phyloP scores from a whole-genome alignment of 1,140 invertebrate genomes.

The Potamilus streckersoni region DNA sequence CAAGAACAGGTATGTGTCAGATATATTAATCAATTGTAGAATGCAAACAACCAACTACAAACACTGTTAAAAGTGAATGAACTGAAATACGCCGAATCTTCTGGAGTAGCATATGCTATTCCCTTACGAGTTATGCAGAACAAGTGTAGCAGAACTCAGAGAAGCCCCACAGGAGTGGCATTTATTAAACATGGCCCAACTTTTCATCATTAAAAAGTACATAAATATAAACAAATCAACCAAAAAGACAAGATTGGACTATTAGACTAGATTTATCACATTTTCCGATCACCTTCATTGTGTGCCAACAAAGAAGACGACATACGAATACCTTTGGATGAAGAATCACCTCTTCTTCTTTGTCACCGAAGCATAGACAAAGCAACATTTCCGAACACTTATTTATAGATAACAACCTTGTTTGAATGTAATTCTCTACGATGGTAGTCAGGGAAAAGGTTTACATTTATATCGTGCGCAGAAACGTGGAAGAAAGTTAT shows the following conservation, averaged over 20 bases:
- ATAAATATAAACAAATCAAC: background rate
- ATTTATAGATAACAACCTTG: background rate
- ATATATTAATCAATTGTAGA: no score
- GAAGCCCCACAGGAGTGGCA: background rate
- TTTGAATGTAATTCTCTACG: background rate
- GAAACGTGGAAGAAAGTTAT: slow-evolving; percentile 32
- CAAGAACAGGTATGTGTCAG: no score
- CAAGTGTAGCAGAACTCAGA: background rate
- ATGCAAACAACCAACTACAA: no score
- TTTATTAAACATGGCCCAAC: background rate
- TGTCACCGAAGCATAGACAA: slow-evolving; percentile 29
- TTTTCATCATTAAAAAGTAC: no score
- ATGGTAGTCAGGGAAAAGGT: background rate
- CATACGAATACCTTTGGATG: slow-evolving; percentile 14
- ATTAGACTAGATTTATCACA: background rate
- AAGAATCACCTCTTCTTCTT: slow-evolving; percentile 27
- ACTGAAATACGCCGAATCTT: no score
- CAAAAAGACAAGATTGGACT: background rate
- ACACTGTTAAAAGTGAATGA: no score
- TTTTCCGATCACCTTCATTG: background rate
- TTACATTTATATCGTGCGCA: slow-evolving; percentile 22
- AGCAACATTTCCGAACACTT: slow-evolving; percentile 13
- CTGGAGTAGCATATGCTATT: no score
- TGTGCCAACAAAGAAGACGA: background rate
- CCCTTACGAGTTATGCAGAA: no score